Base-by-base conservation (phyloP, 35 echinoderm and acorn worm genomes). In the Ophiothrix spiculata region DNA sequence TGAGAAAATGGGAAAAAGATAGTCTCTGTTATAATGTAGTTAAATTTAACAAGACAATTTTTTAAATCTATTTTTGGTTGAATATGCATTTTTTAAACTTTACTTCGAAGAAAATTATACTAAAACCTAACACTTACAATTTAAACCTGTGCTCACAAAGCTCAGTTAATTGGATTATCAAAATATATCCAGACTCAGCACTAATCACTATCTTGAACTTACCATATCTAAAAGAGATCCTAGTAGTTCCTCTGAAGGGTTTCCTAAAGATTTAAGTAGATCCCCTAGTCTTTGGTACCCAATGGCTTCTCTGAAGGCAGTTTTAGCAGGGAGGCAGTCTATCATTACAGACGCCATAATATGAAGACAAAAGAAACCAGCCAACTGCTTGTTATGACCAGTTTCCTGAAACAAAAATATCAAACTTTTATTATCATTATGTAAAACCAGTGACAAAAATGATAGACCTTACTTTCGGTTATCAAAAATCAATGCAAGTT, bases 201-300 rank as follows among this genome's bases (percentile, higher is more conserved):
- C n/a, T n/a, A n/a, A n/a, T n/a, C n/a, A n/a, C n/a, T n/a, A n/a
- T n/a, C n/a, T n/a, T n/a, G n/a, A n/a, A n/a, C 91, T 75, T 78
- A 97, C 95, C 96, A 99, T 93, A 77, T 99, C 89, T 33, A 99
- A 77, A 34, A 99, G 86, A 73, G 96, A 86, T 40, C 89, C 83
- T 41, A 99, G 80, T 38, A 93, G 86, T 86, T 88, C 84, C 21
- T 88, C 64, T 32, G 91, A 94, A 32, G 96, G 96, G 28, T 80
- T 75, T 39, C 92, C 96, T 36, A 91, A 80, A 35, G 81, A 33
- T 77, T 86, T 73, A 21, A 99, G 77, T 35, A 91, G 42, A 12
- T 87, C 42, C 4, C 96, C 89, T 8, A 94, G 89, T 35, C 86
- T 77, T 6, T 86, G 81, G 56, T 94, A 99, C 28, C 95, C 96